Evolutionary conservation across 2,888 invertebrate genomes (phyloP), one percentile per base, ranked within the genome.

Genomic region (Orthosia cruda): DNA sequence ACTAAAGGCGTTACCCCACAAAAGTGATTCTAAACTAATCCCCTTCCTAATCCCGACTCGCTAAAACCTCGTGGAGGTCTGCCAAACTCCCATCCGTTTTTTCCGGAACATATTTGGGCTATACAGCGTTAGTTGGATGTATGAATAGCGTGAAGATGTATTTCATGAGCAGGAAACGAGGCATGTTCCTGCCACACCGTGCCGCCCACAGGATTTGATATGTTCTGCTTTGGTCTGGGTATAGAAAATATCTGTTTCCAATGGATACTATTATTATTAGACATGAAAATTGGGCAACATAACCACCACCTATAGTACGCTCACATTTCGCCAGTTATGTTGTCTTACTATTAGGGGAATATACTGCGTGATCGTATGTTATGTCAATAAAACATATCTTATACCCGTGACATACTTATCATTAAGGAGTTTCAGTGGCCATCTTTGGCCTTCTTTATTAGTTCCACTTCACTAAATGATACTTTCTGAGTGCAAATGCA

Each of bases 131-230:
- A 80, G 79, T 81, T 84, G 78, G 68, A 77, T 76, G 87, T 88
- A 89, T 89, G 86, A 87, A 88, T 87, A 88, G 89, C 89, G 88
- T 84, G 88, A 89, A 92, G 89, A 92, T 92, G 89, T 92, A 93
- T 94, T 93, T 93, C 91, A 92, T 91, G 92, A 88, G 91, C 89
- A 89, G 92, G 90, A 92, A 93, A 92, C 91, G 91, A 92, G 91
- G 87, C 91, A 87, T 91, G 93, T 92, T 92, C 89, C 89, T 91
- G 90, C 92, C 90, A 90, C 87, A 88, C 88, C 86, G 90, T 84
- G 89, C 90, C 92, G 91, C 92, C 92, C 91, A 90, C 90, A 84
- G 88, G 83, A 91, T 83, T 70, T 88, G 91, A 66, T 85, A 18
- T 59, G 83, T 83, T 93, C 90, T 77, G 73, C 88, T 90, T 91